phyloP scores from a whole-genome alignment of 2,888 invertebrate species.

The Arctia plantaginis region DNA sequence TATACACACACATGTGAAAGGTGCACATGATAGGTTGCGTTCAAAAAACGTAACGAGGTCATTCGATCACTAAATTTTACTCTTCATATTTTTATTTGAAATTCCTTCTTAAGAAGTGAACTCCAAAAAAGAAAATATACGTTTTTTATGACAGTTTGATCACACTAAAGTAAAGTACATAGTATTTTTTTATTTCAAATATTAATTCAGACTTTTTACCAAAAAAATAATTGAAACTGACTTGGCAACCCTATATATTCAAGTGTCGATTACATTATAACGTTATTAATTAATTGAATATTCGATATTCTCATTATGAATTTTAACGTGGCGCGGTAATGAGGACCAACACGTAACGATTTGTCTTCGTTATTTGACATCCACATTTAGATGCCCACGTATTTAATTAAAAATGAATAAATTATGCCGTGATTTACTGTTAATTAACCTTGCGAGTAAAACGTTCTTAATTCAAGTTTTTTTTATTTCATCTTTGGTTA shows the following conservation, averaged over 20 bases:
- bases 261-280: constrained; percentile 70
- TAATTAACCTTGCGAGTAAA: constrained; percentile 57
- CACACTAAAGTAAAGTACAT: not conserved
- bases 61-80: no score
- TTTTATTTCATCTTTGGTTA: constrained; percentile 6
- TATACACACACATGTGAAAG: no score
- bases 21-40: no score
- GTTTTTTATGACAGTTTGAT: not conserved
- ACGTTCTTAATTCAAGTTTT: constrained; percentile 32
- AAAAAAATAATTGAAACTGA: not conserved
- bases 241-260: constrained; percentile 45
- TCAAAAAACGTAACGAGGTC: no score
- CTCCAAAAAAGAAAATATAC: not conserved
- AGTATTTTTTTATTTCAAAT: not conserved
- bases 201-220: not conserved
- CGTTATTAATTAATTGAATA: constrained; percentile 81
- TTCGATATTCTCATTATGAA: constrained; percentile 78
- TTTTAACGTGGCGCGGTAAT: constrained; percentile 78
- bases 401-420: constrained; percentile 72
- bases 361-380: constrained; percentile 77
- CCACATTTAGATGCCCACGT: constrained; percentile 64
- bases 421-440: constrained; percentile 70
- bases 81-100: no score
- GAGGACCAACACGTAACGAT: constrained; percentile 70
- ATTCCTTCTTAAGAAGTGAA: no score